Evolutionary conservation across 2,888 invertebrate species (phyloP), one percentile per base, ranked within the genome.

Genomic region (Volucella inanis): DNA sequence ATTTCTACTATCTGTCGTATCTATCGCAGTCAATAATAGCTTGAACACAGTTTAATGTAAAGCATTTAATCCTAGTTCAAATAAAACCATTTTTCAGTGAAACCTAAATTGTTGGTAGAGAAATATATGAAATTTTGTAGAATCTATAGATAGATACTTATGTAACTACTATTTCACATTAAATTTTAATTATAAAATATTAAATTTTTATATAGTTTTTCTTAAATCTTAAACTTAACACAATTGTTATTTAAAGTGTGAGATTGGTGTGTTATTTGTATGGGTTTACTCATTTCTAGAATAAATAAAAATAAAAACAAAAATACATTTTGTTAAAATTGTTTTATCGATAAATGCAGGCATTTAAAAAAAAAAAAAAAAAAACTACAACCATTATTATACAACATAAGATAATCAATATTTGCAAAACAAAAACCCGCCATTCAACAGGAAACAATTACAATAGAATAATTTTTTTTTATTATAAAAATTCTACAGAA

Each of bases 231-330:
- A 67, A 54, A 54, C 18, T 45, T 43, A 43, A 22, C 54, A 54
- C 61, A 31, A 43, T 59, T 71, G 61, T 72, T 50, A 64, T 54
- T 22, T 39, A 18, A 39, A 54, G 49, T 67, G 75, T 75, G 57
- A 65, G 22, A 49, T 45, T 49, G 49, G 75, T 71, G 50, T 71
- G 50, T 67, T 14, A 9, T 54, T 43, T 41, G 49, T 76, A 59
- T 67, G 57, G 15, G 18, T 50, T 50, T 50, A 67, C 14, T 76
- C 31, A 49, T 65, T 47, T 55, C 39, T 22, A 75, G 41, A 64
- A 54, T n/a, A 70, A 70, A 70, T 55, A 70, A 57, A 18, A 18
- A 18, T 1, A 18, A 61, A 65, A 14, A 43, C 15, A 64, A 52
- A 47, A 18, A 54, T 47, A 38, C 22, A 64, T 31, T 49, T 59